Percentiles rank a stretch among this genome's conserved stretches.
Conservation (phyloP, 2,113 vertebrate species). For the Galeopterus variegatus region DNA sequence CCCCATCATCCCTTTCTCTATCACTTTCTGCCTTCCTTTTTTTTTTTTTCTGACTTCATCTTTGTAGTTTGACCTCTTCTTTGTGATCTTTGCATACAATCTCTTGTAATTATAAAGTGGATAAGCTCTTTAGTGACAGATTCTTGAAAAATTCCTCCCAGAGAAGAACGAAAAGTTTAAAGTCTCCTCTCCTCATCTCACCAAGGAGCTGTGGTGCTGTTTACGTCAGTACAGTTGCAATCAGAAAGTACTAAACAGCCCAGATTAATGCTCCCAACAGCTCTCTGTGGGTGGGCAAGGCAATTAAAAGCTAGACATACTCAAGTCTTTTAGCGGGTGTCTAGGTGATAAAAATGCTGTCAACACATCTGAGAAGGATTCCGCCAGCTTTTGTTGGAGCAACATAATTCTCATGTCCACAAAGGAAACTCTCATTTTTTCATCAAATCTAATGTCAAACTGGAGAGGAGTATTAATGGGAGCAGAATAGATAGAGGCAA, state of each 20-base stretch:
- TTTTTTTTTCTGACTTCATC: background rate
- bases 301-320: slow-evolving; percentile 75
- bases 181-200: background rate
- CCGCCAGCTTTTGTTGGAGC: slow-evolving; percentile 54
- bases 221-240: background rate
- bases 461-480: background rate
- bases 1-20: background rate
- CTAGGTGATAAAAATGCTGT: slow-evolving; percentile 68
- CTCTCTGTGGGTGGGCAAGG: slow-evolving; percentile 73
- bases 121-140: background rate
- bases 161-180: background rate
- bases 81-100: background rate
- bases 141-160: background rate
- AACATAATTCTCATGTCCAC: slow-evolving; percentile 51
- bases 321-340: slow-evolving; percentile 61
- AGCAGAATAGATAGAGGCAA: background rate
- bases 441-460: background rate
- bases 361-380: slow-evolving; percentile 36
- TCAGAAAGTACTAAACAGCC: slow-evolving; percentile 44
- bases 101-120: background rate
- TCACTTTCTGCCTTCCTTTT: background rate
- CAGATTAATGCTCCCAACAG: slow-evolving; percentile 30
- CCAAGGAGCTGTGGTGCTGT: background rate
- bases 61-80: background rate
- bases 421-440: slow-evolving; percentile 33